Base-by-base conservation (phyloP, 2,888 invertebrate genomes). In the Choreutis nemorana region DNA sequence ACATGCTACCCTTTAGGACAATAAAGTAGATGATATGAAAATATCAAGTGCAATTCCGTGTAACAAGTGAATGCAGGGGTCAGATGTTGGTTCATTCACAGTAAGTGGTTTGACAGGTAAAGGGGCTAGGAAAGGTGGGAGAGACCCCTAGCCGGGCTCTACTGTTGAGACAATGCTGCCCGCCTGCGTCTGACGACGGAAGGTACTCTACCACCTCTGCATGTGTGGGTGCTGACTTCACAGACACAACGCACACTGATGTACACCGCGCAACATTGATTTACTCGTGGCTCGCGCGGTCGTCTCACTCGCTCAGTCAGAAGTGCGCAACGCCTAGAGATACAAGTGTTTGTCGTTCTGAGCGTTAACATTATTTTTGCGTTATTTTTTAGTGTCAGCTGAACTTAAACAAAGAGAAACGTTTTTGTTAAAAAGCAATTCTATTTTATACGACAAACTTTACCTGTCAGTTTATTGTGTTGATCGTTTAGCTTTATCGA, bases 301-400 rank as follows among this genome's bases (percentile, higher is more conserved):
- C 24, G 49, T 45, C 52, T 62, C 56, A 52, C 55, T 59, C 50
- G 36, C 57, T 65, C 78, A 73, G 78, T 77, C 75, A 73, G 64
- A 54, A 71, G 67, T 71, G 77, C 77, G 77, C 77, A 77, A 67
- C 77, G 75, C 72, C 45, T 55, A 53, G 55, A 55, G 61, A 57
- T 52, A 52, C 72, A 66, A 72, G 72, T 73, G 70, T 56, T 23
- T 52, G 41, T 35, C 46, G 54, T 39, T 50, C 29, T 33, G 44
- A 53, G 52, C 50, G 54, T 51, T 55, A 44, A 54, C 62, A 68
- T 68, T 62, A 60, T 60, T 70, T 71, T 72, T 68, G 53, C 55
- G 58, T 73, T 67, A 39, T 41, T 63, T 71, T 60, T 62, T 68
- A 66, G 47, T 53, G 41, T 46, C 45, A 46, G 44, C 51, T 50